These are phyloP conservation scores for Chloroceryle inda DNA, from an alignment of 2,797 vertebrate genomes.

Conservation along the genomic window DNA sequence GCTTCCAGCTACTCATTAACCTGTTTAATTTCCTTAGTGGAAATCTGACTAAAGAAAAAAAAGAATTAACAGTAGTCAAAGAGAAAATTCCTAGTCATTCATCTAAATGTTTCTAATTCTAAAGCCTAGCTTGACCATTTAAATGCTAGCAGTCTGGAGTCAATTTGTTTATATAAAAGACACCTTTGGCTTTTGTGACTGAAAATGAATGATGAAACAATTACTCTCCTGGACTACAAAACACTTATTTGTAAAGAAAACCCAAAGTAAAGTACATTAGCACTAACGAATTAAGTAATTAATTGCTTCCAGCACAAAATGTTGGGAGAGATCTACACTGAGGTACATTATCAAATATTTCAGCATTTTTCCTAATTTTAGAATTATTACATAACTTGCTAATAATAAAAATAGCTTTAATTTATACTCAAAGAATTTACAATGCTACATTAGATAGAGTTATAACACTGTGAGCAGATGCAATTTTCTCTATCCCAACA, in stretches of 20 bases:
- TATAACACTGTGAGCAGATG: background rate
- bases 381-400: background rate
- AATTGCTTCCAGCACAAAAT: background rate
- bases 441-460: background rate
- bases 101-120: constrained; percentile 29
- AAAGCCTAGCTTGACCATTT: background rate
- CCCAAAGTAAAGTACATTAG: background rate
- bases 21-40: background rate
- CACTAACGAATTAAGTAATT: constrained; percentile 1
- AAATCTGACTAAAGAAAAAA: background rate
- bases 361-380: background rate
- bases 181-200: background rate
- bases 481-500: background rate
- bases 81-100: background rate
- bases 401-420: background rate
- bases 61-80: background rate
- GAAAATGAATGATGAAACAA: constrained; percentile 34
- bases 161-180: background rate
- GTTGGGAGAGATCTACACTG: background rate
- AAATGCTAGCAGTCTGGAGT: background rate
- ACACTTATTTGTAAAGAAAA: background rate
- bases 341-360: background rate
- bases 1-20: constrained; percentile 9
- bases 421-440: background rate
- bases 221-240: constrained; percentile 8